These are phyloP conservation scores for Dasypogon diadema DNA, from an alignment of 2,888 invertebrate species.

Conservation along the genomic window DNA sequence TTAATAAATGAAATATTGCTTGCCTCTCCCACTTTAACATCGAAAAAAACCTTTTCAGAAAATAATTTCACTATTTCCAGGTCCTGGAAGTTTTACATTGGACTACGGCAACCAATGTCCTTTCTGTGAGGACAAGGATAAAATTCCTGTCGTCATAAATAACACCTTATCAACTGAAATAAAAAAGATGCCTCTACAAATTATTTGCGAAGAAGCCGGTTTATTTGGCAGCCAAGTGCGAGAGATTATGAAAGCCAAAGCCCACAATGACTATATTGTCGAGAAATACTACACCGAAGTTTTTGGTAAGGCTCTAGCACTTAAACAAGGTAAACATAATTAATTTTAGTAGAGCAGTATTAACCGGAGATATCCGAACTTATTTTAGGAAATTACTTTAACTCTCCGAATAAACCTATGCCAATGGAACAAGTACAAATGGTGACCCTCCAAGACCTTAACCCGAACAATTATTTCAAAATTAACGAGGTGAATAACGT, in stretches of 20 bases:
- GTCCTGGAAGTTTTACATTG: slow-evolving; percentile 2
- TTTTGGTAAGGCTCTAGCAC: slow-evolving; percentile 5
- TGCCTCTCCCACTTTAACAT: too few species aligned
- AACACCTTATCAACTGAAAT: slow-evolving; percentile 27
- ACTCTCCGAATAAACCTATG: not conserved
- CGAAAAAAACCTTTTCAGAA: too few species aligned
- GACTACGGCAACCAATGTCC: not conserved
- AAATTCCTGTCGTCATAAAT: slow-evolving; percentile 20
- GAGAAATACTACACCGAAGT: slow-evolving; percentile 2
- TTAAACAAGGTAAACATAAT: slow-evolving; percentile 17
- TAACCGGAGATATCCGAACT: not conserved
- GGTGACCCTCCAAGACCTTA: not conserved
- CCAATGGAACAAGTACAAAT: not conserved
- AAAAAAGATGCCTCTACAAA: slow-evolving; percentile 44
- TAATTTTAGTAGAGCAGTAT: not conserved
- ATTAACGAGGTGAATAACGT: not conserved
- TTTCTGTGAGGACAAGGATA: slow-evolving; percentile 18
- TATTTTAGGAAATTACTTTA: slow-evolving; percentile 1
- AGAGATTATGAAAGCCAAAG: slow-evolving; percentile 19
- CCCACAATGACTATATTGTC: slow-evolving; percentile 8
- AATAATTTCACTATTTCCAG: too few species aligned
- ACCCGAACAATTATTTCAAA: not conserved
- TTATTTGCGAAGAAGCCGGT: slow-evolving; percentile 43
- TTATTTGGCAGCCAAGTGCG: slow-evolving; percentile 11
- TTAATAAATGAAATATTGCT: too few species aligned